Conservation (phyloP, 1,140 invertebrate genomes). For the Hormaphis cornu region DNA sequence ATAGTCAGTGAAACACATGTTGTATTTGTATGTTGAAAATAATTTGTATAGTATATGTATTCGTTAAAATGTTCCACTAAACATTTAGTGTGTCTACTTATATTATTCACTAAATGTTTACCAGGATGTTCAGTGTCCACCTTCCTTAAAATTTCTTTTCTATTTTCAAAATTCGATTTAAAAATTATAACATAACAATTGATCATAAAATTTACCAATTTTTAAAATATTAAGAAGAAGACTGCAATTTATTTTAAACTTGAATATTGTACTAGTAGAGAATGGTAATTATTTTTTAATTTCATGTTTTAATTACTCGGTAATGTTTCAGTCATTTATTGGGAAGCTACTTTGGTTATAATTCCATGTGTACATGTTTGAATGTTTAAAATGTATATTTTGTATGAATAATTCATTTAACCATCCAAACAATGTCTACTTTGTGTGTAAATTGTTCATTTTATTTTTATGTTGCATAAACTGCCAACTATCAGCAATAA, state of each 20-base stretch:
- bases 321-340: slow-evolving; percentile 11
- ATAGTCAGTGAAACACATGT: too few relatives aligned
- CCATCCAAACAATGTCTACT: background rate
- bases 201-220: background rate
- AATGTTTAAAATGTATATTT: background rate
- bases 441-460: background rate
- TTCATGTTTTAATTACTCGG: background rate
- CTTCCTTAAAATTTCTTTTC: background rate
- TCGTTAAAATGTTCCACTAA: background rate
- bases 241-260: slow-evolving; percentile 18
- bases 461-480: slow-evolving; percentile 19
- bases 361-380: background rate
- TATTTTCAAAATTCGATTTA: background rate
- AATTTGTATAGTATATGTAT: background rate
- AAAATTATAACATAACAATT: background rate
- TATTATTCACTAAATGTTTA: background rate
- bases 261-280: background rate
- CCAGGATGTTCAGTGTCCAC: too few relatives aligned
- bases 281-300: background rate
- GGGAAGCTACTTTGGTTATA: background rate
- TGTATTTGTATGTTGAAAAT: background rate
- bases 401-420: background rate
- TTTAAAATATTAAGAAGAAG: slow-evolving; percentile 5
- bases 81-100: too few relatives aligned
- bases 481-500: slow-evolving; percentile 18